Evolutionary conservation across 2,113 vertebrate genomes (phyloP).

Genomic region (Myiozetetes cayanensis): DNA sequence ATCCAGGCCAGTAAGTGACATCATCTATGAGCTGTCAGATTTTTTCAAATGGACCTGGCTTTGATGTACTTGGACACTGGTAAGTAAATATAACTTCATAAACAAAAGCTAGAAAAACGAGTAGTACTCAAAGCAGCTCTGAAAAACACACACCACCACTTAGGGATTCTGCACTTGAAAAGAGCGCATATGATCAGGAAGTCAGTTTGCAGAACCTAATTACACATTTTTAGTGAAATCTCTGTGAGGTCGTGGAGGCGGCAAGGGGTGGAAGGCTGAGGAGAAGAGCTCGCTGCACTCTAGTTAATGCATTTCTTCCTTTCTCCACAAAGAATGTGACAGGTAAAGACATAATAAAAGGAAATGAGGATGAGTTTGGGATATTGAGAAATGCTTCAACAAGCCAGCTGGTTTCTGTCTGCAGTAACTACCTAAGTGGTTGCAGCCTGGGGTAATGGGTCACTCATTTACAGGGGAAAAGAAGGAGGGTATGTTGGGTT

Average conservation of each 20-base stretch:
- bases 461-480: neutral
- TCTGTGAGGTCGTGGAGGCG: neutral
- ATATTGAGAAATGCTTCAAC: neutral
- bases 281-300: accelerated
- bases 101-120: conserved; percentile 15
- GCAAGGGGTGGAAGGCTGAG: neutral
- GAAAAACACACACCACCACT: neutral
- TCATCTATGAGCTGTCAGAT: neutral
- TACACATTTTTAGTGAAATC: neutral
- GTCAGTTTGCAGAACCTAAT: neutral
- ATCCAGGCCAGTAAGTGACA: neutral
- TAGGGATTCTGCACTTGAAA: neutral
- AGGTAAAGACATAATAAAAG: neutral
- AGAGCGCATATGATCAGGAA: neutral
- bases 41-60: neutral
- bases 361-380: conserved; percentile 2
- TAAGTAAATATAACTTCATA: neutral
- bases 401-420: conserved; percentile 7
- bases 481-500: neutral
- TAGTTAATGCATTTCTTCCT: neutral
- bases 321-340: neutral
- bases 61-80: neutral
- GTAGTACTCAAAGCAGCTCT: neutral
- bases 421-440: neutral
- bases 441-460: neutral